Evolutionary conservation across 2,888 invertebrate genomes (phyloP).

Genomic region (Urechis unicinctus): DNA sequence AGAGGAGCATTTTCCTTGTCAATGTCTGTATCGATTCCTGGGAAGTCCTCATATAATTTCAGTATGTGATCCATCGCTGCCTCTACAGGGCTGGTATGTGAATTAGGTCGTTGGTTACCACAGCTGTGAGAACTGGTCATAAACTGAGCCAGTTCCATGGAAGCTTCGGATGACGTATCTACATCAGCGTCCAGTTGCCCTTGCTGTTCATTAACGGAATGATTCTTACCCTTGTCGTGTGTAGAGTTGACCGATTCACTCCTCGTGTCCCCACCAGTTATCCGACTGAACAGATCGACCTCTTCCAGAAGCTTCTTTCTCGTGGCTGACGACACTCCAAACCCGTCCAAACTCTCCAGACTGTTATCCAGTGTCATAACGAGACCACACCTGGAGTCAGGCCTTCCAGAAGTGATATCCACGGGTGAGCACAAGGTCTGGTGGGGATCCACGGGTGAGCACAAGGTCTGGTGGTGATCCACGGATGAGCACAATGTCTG

Average conservation of each 20-base stretch:
- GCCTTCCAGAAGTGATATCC: no score
- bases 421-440: no score
- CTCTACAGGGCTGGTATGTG: background rate
- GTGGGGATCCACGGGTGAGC: no score
- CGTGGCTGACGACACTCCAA: conserved; percentile 1
- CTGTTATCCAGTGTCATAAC: background rate
- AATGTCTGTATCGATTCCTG: background rate
- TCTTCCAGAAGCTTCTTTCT: conserved; percentile 4
- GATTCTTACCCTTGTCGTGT: background rate
- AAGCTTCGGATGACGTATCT: background rate
- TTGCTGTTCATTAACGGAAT: background rate
- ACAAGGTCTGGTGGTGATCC: no score
- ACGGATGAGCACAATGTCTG: no score
- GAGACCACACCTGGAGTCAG: background rate
- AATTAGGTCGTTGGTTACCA: background rate
- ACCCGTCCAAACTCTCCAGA: background rate
- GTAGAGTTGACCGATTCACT: background rate
- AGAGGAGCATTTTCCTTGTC: background rate
- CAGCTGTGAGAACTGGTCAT: no score
- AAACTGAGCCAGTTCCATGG: background rate
- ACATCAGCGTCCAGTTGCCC: background rate
- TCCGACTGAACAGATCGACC: background rate
- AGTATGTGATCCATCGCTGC: no score
- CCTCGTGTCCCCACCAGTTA: background rate
- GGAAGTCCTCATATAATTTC: no score